Conservation (phyloP, 2,113 vertebrate species). For the Bolborhynchus lineola region DNA sequence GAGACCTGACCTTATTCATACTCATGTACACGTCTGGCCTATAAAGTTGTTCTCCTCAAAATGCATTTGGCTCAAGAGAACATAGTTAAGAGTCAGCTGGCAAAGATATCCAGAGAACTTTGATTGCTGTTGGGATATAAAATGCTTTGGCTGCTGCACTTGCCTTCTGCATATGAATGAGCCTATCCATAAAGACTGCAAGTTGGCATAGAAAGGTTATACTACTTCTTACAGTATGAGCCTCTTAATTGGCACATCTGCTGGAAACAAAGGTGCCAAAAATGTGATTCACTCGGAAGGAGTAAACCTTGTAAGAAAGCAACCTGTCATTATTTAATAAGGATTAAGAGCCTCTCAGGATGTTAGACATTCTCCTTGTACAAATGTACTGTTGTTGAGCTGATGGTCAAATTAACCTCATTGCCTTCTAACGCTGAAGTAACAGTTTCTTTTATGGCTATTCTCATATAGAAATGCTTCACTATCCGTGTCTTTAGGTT, state of each 20-base stretch:
- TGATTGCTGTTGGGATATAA: conserved; percentile 2
- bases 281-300: not conserved
- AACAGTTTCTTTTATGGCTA: not conserved
- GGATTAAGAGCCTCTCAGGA: conserved; percentile 13
- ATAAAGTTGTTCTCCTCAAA: conserved; percentile 9
- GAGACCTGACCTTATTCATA: not conserved
- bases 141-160: conserved; percentile 24
- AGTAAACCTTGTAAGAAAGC: conserved; percentile 3
- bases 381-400: not conserved
- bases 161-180: conserved; percentile 37
- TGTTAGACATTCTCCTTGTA: not conserved
- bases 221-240: not conserved
- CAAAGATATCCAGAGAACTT: conserved; percentile 18
- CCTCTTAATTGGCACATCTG: conserved; percentile 52
- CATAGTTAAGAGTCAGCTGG: conserved; percentile 21
- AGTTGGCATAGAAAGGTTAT: conserved; percentile 42
- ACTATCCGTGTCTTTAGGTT: not conserved
- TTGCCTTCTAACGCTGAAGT: not conserved
- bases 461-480: not conserved
- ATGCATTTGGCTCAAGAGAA: conserved; percentile 5
- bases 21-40: not conserved
- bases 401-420: not conserved
- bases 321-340: conserved; percentile 9
- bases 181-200: not conserved
- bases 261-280: conserved; percentile 46